Conservation (phyloP, 2,888 invertebrate species). For the Tuta absoluta region DNA sequence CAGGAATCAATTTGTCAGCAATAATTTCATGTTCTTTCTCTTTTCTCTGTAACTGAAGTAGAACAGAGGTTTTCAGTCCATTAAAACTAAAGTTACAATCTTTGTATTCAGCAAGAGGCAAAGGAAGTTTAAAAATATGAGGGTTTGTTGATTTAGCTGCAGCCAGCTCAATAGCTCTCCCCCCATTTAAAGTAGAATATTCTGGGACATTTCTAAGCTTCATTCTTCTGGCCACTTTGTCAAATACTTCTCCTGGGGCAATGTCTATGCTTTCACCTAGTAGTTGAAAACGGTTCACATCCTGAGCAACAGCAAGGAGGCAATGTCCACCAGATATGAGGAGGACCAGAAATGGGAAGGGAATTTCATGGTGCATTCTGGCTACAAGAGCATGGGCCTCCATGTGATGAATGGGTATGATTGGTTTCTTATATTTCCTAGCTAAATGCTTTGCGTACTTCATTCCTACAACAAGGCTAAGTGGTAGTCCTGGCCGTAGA, state of each 20-base stretch:
- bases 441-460: slow-evolving; percentile 91
- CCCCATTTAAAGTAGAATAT: slow-evolving; percentile 89
- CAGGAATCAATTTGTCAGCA: slow-evolving; percentile 87
- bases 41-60: slow-evolving; percentile 77
- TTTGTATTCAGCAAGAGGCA: slow-evolving; percentile 83
- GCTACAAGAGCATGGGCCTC: slow-evolving; percentile 97
- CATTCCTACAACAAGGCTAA: slow-evolving; percentile 90
- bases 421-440: slow-evolving; percentile 85
- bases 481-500: slow-evolving; percentile 89
- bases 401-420: slow-evolving; percentile 99
- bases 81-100: slow-evolving; percentile 97
- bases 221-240: slow-evolving; percentile 93
- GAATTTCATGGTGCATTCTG: slow-evolving; percentile 86
- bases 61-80: slow-evolving; percentile 87
- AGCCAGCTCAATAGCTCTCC: slow-evolving; percentile 91
- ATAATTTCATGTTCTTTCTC: slow-evolving; percentile 82
- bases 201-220: slow-evolving; percentile 90
- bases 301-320: slow-evolving; percentile 88
- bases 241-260: slow-evolving; percentile 96
- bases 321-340: slow-evolving; percentile 97
- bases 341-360: slow-evolving; percentile 94
- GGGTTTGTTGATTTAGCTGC: slow-evolving; percentile 86
- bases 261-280: slow-evolving; percentile 91
- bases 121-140: slow-evolving; percentile 84
- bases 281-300: slow-evolving; percentile 88